A percentile compares a stretch with the other conserved stretches of the same genome.
Evolutionary conservation across 2,113 vertebrate species (phyloP).

Genomic region (Xiphias gladius): DNA sequence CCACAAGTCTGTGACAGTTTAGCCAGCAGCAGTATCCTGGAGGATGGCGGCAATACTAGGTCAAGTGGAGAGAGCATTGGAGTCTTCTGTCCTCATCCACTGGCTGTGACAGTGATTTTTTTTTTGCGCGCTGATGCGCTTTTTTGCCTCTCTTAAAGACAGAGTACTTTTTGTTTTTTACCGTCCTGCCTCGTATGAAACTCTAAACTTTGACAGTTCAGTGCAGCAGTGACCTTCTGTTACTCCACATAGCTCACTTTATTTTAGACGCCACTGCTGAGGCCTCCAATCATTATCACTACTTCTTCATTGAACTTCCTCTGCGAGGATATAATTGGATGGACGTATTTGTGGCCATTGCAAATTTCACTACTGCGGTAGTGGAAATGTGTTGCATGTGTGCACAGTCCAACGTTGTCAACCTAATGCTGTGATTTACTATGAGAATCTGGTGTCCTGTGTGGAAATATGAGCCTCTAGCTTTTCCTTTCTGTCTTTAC

Average conservation of each 20-base stretch:
- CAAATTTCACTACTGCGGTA: not conserved
- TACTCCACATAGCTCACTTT: not conserved
- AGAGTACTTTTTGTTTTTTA: not conserved
- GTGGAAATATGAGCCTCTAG: not conserved
- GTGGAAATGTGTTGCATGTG: not conserved
- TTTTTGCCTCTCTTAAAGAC: constrained; percentile 21
- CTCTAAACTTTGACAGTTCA: not conserved
- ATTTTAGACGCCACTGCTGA: not conserved
- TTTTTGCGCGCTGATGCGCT: constrained; percentile 34
- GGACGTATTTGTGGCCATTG: not conserved
- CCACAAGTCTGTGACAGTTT: constrained; percentile 12
- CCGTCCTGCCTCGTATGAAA: not conserved
- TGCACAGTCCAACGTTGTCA: not conserved
- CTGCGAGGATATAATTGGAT: not conserved
- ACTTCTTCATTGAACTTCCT: not conserved
- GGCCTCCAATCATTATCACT: not conserved
- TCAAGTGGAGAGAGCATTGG: constrained; percentile 48
- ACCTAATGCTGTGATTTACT: not conserved
- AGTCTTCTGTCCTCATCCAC: constrained; percentile 36
- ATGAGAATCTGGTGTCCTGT: not conserved
- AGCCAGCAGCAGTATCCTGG: constrained; percentile 23
- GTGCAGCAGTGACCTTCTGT: constrained; percentile 2
- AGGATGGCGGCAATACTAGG: constrained; percentile 14
- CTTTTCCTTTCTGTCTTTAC: not conserved
- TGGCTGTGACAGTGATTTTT: constrained; percentile 22